phyloP scores from a whole-genome alignment of 2,113 vertebrate species.

The Archocentrus centrarchus region DNA sequence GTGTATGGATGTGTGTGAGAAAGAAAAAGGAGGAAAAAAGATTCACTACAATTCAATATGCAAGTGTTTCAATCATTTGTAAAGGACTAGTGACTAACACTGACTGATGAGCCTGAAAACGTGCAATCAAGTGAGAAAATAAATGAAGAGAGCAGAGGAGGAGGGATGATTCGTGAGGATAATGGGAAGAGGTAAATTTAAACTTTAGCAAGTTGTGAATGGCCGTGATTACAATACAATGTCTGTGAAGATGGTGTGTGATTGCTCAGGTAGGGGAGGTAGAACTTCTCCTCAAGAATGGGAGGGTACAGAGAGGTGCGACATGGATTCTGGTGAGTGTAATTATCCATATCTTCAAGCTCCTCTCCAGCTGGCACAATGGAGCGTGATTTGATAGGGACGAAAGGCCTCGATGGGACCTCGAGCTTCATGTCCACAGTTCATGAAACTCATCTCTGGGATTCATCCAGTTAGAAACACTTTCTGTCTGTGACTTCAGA shows the following conservation, averaged over 20 bases:
- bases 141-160: constrained; percentile 22
- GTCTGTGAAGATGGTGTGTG: constrained; percentile 73
- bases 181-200: constrained; percentile 9
- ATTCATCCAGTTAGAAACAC: not conserved
- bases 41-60: constrained; percentile 28
- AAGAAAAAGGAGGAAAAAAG: not conserved
- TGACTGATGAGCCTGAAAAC: constrained; percentile 13
- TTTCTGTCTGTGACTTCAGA: not conserved
- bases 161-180: constrained; percentile 20
- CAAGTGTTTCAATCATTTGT: constrained; percentile 31
- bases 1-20: not conserved
- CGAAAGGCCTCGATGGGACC: constrained; percentile 13
- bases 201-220: constrained; percentile 67
- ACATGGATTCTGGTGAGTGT: constrained; percentile 23
- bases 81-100: constrained; percentile 8
- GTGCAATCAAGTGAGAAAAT: constrained; percentile 44
- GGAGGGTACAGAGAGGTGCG: constrained; percentile 18
- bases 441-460: constrained; percentile 10
- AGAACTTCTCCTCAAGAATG: constrained; percentile 24
- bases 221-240: constrained; percentile 81
- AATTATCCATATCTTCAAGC: constrained; percentile 49
- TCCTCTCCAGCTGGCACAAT: constrained; percentile 58
- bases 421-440: not conserved
- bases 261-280: constrained; percentile 76
- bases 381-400: constrained; percentile 62